Evolutionary conservation across 1,140 invertebrate genomes (phyloP), one percentile per base, ranked within the genome.

Genomic region (Oncopeltus fasciatus): DNA sequence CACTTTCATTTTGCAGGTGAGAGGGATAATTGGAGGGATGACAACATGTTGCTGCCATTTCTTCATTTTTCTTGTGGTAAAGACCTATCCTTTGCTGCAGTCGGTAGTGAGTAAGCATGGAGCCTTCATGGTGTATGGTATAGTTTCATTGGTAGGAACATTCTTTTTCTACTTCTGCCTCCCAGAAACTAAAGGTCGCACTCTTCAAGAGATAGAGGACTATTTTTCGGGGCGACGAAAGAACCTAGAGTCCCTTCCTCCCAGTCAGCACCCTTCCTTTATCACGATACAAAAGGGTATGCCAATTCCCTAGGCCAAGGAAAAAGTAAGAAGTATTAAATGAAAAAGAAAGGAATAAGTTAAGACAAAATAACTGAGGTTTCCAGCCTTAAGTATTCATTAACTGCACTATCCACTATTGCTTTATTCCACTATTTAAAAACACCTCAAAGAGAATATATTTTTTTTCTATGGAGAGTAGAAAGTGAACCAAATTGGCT

Each of bases 121-220:
- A 1, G 76, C 80, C 0, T 86, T 83, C 64, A 74, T 80, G 0
- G 64, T 84, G 0, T 86, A 84, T 61, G 83, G 86, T 0, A 74
- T 74, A 21, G 76, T 81, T 62, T 83, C 83, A 5, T 68, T 74
- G 57, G 12, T 70, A 72, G 78, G 76, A 57, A 72, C 77, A 29
- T 61, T 84, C 2, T 79, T 81, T 61, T 73, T 85, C 49, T 83
- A 76, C 60, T 75, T 83, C 53, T 83, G 77, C 62, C 72, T 91
- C 16, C 87, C 88, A n/a, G 89, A 92, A 72, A 92, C 88, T 0
- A 90, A 88, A 71, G 84, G 83, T 9, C 80, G 81, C 68, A 80
- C 78, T 1, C 72, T 90, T 11, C 86, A 88, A 71, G 87, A 90
- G 70, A 88, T 91, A 26, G 83, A 85, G 70, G 82, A 83, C 67